These are phyloP conservation scores for Mormyrus proboscirostris DNA, from an alignment of 2,797 vertebrate species.

Conservation along the genomic window DNA sequence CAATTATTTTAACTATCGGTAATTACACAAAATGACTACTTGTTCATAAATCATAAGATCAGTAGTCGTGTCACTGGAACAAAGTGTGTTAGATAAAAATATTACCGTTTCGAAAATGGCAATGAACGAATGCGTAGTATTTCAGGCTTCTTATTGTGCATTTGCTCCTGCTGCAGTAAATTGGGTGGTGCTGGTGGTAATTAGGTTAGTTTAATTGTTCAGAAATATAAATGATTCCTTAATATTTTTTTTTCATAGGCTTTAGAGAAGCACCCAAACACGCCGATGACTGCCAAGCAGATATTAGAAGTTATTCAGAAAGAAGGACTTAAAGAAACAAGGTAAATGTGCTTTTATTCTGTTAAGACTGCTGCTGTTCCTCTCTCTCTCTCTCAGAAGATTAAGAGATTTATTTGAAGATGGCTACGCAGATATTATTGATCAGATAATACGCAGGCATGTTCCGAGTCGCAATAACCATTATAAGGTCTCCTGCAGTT, in stretches of 20 bases:
- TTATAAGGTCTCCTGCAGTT: background rate
- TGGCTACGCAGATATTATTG: slow-evolving; percentile 4
- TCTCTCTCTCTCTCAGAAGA: background rate
- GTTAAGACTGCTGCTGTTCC: background rate
- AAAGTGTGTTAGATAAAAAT: background rate
- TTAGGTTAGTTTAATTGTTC: background rate
- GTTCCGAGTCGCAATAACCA: background rate
- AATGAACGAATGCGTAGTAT: background rate
- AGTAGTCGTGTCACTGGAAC: background rate
- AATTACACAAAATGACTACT: background rate
- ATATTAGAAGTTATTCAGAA: slow-evolving; percentile 79
- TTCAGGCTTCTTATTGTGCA: background rate
- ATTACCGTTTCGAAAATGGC: background rate
- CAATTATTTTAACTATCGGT: background rate
- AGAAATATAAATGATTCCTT: background rate
- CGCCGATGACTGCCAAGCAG: slow-evolving; percentile 77
- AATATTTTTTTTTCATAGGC: slow-evolving; percentile 59
- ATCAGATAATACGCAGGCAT: background rate
- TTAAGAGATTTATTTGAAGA: background rate
- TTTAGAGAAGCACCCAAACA: slow-evolving; percentile 74
- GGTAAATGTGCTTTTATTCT: slow-evolving; percentile 46
- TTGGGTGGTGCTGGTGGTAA: background rate
- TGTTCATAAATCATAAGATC: background rate
- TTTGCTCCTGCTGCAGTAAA: background rate
- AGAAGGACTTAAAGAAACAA: slow-evolving; percentile 78